These are phyloP conservation scores for Iselma pallidipennis DNA, from an alignment of 2,888 invertebrate genomes.

Conservation along the genomic window DNA sequence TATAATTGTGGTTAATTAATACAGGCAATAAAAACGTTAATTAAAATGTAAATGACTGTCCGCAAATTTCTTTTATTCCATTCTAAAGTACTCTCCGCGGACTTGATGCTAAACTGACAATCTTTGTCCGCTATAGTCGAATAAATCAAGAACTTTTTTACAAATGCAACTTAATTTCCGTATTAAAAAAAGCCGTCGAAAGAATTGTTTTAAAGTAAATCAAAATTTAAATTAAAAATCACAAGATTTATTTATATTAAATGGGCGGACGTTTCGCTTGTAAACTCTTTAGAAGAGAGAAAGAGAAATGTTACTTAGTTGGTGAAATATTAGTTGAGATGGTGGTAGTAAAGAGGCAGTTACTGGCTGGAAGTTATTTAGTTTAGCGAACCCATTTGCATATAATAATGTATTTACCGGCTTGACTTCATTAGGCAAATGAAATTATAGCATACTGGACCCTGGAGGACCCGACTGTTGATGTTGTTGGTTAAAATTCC, in stretches of 20 bases:
- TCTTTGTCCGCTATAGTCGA: slow-evolving; percentile 28
- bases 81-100: slow-evolving; percentile 33
- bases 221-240: not conserved
- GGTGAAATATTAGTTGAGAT: not conserved
- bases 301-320: too few species aligned
- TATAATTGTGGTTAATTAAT: slow-evolving; percentile 49
- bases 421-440: slow-evolving; percentile 52
- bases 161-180: too few species aligned
- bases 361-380: slow-evolving; percentile 38
- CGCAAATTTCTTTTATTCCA: slow-evolving; percentile 34
- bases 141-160: slow-evolving; percentile 34
- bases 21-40: slow-evolving; percentile 47
- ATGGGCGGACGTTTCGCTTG: not conserved
- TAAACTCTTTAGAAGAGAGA: not conserved
- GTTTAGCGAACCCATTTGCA: slow-evolving; percentile 51
- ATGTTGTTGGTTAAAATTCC: too few species aligned
- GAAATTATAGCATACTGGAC: slow-evolving; percentile 48
- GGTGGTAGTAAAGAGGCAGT: slow-evolving; percentile 1
- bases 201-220: not conserved
- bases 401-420: slow-evolving; percentile 54
- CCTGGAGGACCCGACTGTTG: slow-evolving; percentile 30
- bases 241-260: not conserved
- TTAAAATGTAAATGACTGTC: slow-evolving; percentile 47
- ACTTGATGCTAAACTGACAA: slow-evolving; percentile 36
- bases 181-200: too few species aligned